A percentile compares a stretch with the other conserved stretches of the same genome.
These are phyloP conservation scores for Athalia rosae DNA, from an alignment of 2,888 invertebrate species.

Conservation along the genomic window DNA sequence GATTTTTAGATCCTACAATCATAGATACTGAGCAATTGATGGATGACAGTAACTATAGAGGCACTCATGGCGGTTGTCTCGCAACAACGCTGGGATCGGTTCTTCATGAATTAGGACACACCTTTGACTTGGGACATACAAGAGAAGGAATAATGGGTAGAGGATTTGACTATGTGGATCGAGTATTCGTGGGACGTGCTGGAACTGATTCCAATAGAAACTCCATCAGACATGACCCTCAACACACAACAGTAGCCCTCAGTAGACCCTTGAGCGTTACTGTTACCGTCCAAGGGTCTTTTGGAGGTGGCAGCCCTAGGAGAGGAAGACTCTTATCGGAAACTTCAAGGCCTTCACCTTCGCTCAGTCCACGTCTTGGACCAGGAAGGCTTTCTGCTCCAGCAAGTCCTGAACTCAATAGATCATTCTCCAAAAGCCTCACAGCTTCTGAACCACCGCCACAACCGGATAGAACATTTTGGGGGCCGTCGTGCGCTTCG, in stretches of 20 bases:
- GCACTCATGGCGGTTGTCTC: slow-evolving; percentile 90
- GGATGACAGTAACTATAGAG: slow-evolving; percentile 94
- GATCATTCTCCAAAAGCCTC: slow-evolving; percentile 66
- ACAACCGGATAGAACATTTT: slow-evolving; percentile 67
- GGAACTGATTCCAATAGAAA: slow-evolving; percentile 78
- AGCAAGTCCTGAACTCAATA: slow-evolving; percentile 69
- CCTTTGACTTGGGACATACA: slow-evolving; percentile 95
- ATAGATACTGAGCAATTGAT: slow-evolving; percentile 85
- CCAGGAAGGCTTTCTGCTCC: slow-evolving; percentile 69
- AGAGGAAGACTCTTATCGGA: slow-evolving; percentile 75
- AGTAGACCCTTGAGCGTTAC: slow-evolving; percentile 79
- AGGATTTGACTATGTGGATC: slow-evolving; percentile 89
- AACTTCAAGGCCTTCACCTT: slow-evolving; percentile 75
- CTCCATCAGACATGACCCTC: slow-evolving; percentile 77
- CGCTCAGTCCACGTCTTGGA: slow-evolving; percentile 71
- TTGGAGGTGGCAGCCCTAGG: slow-evolving; percentile 74
- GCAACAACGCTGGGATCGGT: slow-evolving; percentile 93
- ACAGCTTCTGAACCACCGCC: slow-evolving; percentile 53
- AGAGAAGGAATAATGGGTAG: slow-evolving; percentile 94
- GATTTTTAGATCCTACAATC: slow-evolving; percentile 78
- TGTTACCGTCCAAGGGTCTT: slow-evolving; percentile 78
- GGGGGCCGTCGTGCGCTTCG: slow-evolving; percentile 69
- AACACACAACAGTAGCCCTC: slow-evolving; percentile 79
- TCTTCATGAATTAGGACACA: slow-evolving; percentile 95
- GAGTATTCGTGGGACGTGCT: slow-evolving; percentile 82